These are phyloP conservation scores for Byasa hedistus DNA, from an alignment of 2,888 invertebrate genomes.

Conservation along the genomic window DNA sequence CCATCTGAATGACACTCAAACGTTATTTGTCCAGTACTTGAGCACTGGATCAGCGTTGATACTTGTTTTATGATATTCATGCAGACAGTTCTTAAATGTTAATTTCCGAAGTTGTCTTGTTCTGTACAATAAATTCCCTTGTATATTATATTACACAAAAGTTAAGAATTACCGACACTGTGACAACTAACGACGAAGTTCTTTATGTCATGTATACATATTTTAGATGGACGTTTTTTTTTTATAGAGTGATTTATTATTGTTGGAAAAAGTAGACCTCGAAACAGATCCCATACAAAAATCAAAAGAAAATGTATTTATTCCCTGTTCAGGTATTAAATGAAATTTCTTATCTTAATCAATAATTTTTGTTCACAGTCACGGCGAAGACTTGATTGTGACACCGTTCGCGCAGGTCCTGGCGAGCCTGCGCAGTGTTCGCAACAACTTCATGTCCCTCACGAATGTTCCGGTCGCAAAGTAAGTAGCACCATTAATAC, in stretches of 20 bases:
- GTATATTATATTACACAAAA: no score
- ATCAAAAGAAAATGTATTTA: not conserved
- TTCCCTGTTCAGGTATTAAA: not conserved
- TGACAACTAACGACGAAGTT: no score
- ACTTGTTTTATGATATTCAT: not conserved
- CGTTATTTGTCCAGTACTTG: not conserved
- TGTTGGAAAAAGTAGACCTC: no score
- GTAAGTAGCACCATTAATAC: slow-evolving; percentile 82
- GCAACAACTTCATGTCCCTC: slow-evolving; percentile 98
- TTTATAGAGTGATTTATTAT: no score
- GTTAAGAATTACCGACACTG: no score
- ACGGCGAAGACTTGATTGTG: slow-evolving; percentile 99
- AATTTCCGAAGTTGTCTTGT: not conserved
- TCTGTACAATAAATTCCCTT: no score
- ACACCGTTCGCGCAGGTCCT: slow-evolving; percentile 99
- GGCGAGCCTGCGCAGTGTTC: slow-evolving; percentile 98
- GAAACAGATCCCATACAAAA: no score
- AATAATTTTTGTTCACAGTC: slow-evolving; percentile 78
- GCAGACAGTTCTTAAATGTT: not conserved
- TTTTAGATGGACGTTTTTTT: no score
- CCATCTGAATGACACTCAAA: not conserved
- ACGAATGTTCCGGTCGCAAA: slow-evolving; percentile 94
- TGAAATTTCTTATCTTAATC: slow-evolving; percentile 1
- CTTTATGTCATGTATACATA: no score
- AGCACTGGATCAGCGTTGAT: not conserved